Percentiles rank a stretch among this genome's conserved stretches.
Conservation (phyloP, 2,113 vertebrate species). For the Rhegmatorhina hoffmannsi region DNA sequence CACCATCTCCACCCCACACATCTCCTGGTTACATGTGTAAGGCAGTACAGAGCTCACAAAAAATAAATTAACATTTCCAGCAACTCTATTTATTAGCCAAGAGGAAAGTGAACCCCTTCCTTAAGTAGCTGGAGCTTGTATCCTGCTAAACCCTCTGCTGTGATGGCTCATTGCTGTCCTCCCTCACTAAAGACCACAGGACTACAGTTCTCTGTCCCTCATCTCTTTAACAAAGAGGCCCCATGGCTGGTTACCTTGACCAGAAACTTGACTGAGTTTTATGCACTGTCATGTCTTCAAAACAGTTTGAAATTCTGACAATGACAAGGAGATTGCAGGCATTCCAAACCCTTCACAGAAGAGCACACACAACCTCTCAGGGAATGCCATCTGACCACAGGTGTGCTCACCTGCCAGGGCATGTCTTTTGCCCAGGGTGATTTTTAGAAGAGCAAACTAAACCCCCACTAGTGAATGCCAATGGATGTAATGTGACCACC, state of each 20-base stretch:
- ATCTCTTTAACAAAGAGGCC: neutral
- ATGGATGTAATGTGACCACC: neutral
- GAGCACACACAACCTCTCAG: neutral
- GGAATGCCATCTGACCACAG: neutral
- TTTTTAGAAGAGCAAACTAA: neutral
- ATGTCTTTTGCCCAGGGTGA: neutral
- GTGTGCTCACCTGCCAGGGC: neutral
- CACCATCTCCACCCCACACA: neutral
- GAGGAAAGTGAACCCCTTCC: neutral
- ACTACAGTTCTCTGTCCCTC: neutral
- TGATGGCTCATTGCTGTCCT: neutral
- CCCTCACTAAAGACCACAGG: fast-evolving
- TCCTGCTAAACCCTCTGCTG: neutral
- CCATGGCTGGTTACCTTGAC: neutral
- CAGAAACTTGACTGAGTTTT: neutral
- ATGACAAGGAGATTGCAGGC: neutral
- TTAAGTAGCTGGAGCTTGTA: neutral
- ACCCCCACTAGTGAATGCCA: neutral
- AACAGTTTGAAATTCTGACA: neutral
- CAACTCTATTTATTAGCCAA: neutral
- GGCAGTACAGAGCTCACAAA: neutral
- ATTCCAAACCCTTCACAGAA: neutral
- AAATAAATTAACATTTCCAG: neutral
- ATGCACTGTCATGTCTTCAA: neutral
- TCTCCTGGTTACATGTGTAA: fast-evolving